Evolutionary conservation across 2,113 vertebrate genomes (phyloP), one percentile per base, ranked within the genome.

Genomic region (Perognathus longimembris): DNA sequence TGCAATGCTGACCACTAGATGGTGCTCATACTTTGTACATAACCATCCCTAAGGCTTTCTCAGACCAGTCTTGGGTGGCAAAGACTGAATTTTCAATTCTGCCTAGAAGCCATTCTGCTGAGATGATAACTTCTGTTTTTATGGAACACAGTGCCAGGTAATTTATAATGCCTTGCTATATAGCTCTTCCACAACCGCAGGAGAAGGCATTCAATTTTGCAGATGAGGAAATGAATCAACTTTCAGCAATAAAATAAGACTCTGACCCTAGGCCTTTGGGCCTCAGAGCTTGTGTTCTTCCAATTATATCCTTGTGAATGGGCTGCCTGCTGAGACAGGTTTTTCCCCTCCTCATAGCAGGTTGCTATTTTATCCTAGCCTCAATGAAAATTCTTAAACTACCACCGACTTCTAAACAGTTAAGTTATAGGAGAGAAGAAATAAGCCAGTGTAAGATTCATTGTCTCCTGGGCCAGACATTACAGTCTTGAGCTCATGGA

Each of bases 1-100:
- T 21, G 38, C 78, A 76, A 67, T 4, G 45, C 24, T 4, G 0
- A 15, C 79, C 96, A 92, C 90, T 86, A 97, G 97, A 57, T 95
- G 95, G 94, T 32, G 73, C 38, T 34, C 74, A 61, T 36, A 59
- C 42, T n/a, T 45, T 9, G 45, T 32, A 2, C 0, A n/a, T 85
- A 45, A 89, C 38, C 74, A 32, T 64, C 32, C 61, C 4, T 28
- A 1, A 0, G 5, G 28, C 7, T 81, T 85, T 85, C 76, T 76
- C 40, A 76, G 42, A 17, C 18, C 1, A 28, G 32, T 1, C 22
- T 10, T n/a, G 17, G 32, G 15, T 36, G 71, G 32, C 45, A 24
- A 50, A 42, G 84, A 42, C 14, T 59, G 30, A 18, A 21, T 76
- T 84, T 89, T 63, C 69, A 63, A 20, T 59, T 64, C 63, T 42